Percentiles rank a stretch among this genome's conserved stretches.
phyloP scores from a whole-genome alignment of 2,113 vertebrate genomes.

The Cryptotis parvus region DNA sequence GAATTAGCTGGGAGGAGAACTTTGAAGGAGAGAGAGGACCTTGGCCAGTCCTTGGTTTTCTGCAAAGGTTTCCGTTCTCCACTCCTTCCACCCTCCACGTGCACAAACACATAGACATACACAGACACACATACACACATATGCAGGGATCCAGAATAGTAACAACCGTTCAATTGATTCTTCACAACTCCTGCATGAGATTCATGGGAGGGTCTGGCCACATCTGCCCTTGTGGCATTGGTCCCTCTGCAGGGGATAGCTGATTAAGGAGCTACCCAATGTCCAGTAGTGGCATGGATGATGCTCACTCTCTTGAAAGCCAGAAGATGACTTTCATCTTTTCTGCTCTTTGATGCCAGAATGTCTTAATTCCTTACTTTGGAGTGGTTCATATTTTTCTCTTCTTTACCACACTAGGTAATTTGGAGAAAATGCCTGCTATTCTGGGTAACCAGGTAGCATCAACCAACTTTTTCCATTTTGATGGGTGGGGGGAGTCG shows the following conservation, averaged over 20 bases:
- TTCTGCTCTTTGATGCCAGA: background rate
- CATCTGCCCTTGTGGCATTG: background rate
- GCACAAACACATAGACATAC: no score
- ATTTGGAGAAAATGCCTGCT: background rate
- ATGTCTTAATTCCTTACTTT: background rate
- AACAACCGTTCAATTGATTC: conserved; percentile 34
- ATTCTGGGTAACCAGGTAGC: background rate
- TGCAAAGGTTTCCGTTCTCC: conserved; percentile 57
- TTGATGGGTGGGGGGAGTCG: background rate
- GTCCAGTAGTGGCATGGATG: background rate
- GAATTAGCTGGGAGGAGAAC: conserved; percentile 71
- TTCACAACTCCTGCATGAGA: background rate
- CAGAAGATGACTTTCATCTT: background rate
- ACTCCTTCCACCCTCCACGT: no score
- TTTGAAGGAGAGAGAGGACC: conserved; percentile 68
- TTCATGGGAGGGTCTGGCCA: background rate
- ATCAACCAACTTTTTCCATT: background rate
- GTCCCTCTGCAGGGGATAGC: background rate
- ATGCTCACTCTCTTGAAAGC: background rate
- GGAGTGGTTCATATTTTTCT: background rate
- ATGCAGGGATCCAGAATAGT: conserved; percentile 44
- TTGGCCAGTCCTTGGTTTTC: conserved; percentile 71
- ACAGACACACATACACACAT: background rate
- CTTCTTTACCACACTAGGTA: background rate
- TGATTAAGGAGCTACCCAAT: background rate